Percentiles rank a stretch among this genome's conserved stretches.
Evolutionary conservation across 2,797 vertebrate genomes (phyloP).

Genomic region (Cuniculus paca): DNA sequence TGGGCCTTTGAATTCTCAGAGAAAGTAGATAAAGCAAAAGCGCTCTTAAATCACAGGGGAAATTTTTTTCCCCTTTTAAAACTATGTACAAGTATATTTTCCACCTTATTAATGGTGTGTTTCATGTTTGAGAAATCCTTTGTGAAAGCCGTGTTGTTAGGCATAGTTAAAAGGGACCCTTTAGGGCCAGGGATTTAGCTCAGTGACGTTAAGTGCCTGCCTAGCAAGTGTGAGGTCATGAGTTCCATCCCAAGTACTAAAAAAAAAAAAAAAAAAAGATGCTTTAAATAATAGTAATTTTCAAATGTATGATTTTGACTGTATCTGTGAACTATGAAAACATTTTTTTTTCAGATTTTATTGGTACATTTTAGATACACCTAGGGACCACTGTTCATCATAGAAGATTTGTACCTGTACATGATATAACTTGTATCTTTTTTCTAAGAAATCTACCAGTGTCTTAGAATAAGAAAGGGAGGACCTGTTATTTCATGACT

Average conservation of each 20-base stretch:
- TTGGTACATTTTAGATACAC: neutral
- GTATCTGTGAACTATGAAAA: neutral
- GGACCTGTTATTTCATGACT: neutral
- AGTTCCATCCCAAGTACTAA: too few species aligned
- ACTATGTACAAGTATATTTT: constrained; percentile 33
- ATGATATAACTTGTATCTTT: neutral
- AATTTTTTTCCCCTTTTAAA: neutral
- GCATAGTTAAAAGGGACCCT: neutral
- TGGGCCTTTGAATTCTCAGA: constrained; percentile 39
- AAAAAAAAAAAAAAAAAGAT: too few species aligned
- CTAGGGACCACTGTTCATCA: neutral
- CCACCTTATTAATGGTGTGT: constrained; percentile 16
- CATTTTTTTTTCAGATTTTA: neutral
- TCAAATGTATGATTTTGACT: constrained; percentile 41
- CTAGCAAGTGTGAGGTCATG: too few species aligned
- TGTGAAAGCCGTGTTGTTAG: constrained; percentile 5
- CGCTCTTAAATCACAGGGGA: neutral
- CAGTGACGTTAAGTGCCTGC: too few species aligned
- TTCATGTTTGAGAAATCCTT: constrained; percentile 62
- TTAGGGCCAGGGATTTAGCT: too few species aligned
- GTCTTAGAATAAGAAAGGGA: constrained; percentile 42
- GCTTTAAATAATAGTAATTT: neutral
- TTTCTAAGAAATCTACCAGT: neutral
- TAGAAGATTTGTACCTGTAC: neutral
- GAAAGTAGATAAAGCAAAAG: constrained; percentile 56